Base-by-base conservation (phyloP, 2,113 vertebrate genomes). In the Neogobius melanostomus region DNA sequence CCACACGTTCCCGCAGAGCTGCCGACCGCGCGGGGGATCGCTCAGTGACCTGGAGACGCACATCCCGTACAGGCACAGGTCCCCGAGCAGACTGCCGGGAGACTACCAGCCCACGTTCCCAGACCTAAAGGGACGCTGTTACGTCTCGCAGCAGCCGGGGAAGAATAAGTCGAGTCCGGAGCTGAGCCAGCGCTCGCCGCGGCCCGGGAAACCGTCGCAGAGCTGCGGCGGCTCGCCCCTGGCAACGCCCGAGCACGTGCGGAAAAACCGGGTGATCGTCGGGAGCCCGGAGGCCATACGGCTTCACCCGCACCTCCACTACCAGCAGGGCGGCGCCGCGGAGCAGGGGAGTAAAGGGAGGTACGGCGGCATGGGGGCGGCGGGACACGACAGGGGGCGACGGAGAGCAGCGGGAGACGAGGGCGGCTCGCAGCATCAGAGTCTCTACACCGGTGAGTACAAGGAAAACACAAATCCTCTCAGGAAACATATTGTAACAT, bases 371-470 rank as follows among this genome's bases (percentile, higher is more conserved):
- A 12, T 9, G 2, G 56, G 42, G 15, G 80, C 85, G 45, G 89
- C 93, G 56, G 91, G 92, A 85, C 89, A 94, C 76, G 96, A 97
- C 65, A 92, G 92, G 68, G 92, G 88, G 71, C 94, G 95, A 64
- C 93, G 95, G 81, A 93, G 95, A 89, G 88, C 91, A 72, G 89
- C 87, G 4, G 93, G 92, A 15, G 96, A 96, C n/a, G 94, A 96
- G 36, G 50, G 84, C 59, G 84, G 91, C 42, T 89, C 94, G 51
- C 94, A 95, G 87, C 95, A 95, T 82, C 91, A 94, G 76, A 93
- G 88, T 81, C 91, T 95, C 85, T 96, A 96, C 93, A 95, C 94
- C 83, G 95, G 95, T 92, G 95, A 95, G 95, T 93, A 94, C 68
- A 93, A 92, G 73, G 79, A 75, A 81, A 17, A 67, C 46, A 1